phyloP scores from a whole-genome alignment of 2,797 vertebrate genomes.

The Crax fasciolata region DNA sequence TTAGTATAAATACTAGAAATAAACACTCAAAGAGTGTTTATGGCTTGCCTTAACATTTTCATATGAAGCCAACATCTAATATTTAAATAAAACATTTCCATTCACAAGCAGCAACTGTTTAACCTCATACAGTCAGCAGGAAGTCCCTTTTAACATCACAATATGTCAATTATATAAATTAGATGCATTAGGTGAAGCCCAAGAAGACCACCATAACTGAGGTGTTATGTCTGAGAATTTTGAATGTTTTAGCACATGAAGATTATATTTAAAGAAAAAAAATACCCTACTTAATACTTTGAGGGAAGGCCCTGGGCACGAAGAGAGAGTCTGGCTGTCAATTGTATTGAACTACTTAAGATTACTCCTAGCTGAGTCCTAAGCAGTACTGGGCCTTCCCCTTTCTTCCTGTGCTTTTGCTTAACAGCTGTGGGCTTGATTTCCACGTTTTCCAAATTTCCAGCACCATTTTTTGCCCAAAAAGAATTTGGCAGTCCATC shows the following conservation, averaged over 20 bases:
- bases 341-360: not conserved
- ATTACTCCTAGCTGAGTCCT: not conserved
- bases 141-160: not conserved
- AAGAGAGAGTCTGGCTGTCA: not conserved
- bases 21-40: not conserved
- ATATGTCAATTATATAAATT: not conserved
- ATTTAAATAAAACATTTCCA: not conserved
- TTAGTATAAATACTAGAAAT: not conserved
- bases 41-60: not conserved
- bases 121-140: not conserved
- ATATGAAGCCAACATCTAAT: not conserved
- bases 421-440: not conserved
- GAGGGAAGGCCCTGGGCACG: not conserved
- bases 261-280: not conserved
- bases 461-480: not conserved
- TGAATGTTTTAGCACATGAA: not conserved
- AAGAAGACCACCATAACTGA: not conserved
- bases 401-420: not conserved
- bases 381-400: not conserved
- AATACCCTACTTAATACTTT: not conserved
- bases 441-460: not conserved
- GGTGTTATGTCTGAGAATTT: not conserved
- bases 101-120: not conserved
- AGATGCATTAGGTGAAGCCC: not conserved
- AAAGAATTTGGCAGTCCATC: not conserved